Evolutionary conservation across 1,140 invertebrate genomes (phyloP), one percentile per base, ranked within the genome.

Genomic region (Leptinotarsa lineolata): DNA sequence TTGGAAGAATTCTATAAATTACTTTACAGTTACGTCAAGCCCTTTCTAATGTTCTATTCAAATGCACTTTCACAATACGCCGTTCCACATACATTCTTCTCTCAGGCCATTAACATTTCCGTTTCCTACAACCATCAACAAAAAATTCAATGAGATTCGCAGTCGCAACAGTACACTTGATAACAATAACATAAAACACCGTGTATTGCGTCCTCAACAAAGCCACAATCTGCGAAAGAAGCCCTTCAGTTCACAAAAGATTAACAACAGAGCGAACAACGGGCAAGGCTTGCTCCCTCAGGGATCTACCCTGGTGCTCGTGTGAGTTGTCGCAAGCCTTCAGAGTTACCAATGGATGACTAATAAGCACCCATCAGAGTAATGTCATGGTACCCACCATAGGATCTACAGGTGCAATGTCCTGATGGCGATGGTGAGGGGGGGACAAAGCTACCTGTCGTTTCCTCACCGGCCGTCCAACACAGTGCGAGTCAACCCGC

Each of bases 351-450:
- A 74, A 69, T 77, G 61, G 76, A 83, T 83, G 81, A 83, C 80
- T 83, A 83, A 83, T 81, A 81, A 79, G 75, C 76, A 74, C 81
- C 78, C 79, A 81, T 75, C 76, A 75, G 71, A 74, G 70, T 75
- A 78, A 77, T 81, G 81, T 82, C 79, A 82, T 77, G 81, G 81
- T 82, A 74, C 75, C 75, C 71, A 78, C 70, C 78, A 20, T 18
- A 45, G 59, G 48, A 54, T 54, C 48, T 72, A 81, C 80, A 83
- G 81, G 81, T 83, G 81, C 81, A 83, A 83, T 81, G 81, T 80
- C 81, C 81, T 82, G 66, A 68, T 21, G 54, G 69, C 70, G 59
- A 67, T 58, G 71, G 68, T 61, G 75, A 77, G 74, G 76, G 80
- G 81, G 81, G 80, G 74, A 15, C 11, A 24, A 73, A 76, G 70